Conservation (phyloP, 1,140 invertebrate genomes). For the Papilio polytes region DNA sequence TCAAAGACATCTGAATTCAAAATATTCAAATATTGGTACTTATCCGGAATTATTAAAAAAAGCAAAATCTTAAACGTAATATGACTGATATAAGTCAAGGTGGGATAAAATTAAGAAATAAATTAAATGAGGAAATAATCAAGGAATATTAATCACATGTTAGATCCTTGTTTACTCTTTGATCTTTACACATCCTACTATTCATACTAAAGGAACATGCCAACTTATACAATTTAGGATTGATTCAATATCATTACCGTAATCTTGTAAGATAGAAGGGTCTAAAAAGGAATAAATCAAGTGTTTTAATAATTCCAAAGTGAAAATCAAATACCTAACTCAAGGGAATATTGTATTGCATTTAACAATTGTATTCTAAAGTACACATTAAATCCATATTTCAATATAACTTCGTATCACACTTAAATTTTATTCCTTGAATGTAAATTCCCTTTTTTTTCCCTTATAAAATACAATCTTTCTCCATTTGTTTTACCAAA, state of each 20-base stretch:
- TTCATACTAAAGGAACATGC: not conserved
- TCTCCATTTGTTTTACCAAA: not conserved
- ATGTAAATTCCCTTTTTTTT: too few species aligned
- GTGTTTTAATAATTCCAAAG: not conserved
- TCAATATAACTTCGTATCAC: too few species aligned
- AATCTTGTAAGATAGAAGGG: not conserved
- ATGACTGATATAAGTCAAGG: slow-evolving; percentile 38
- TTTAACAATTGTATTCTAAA: too few species aligned
- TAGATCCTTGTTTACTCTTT: not conserved
- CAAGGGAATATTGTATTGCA: too few species aligned
- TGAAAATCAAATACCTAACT: too few species aligned
- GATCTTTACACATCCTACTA: not conserved
- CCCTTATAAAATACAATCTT: not conserved
- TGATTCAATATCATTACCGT: not conserved
- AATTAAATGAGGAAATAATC: slow-evolving; percentile 31
- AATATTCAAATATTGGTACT: not conserved
- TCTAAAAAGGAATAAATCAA: not conserved
- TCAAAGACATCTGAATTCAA: not conserved
- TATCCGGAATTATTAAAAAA: slow-evolving; percentile 31
- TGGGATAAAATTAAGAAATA: slow-evolving; percentile 34
- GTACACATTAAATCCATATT: not conserved
- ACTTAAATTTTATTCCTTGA: too few species aligned
- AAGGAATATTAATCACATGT: not conserved
- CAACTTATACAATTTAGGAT: not conserved
- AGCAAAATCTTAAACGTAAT: slow-evolving; percentile 18